Evolutionary conservation across 2,113 vertebrate species (phyloP).

Genomic region (Pycnonotus jocosus): DNA sequence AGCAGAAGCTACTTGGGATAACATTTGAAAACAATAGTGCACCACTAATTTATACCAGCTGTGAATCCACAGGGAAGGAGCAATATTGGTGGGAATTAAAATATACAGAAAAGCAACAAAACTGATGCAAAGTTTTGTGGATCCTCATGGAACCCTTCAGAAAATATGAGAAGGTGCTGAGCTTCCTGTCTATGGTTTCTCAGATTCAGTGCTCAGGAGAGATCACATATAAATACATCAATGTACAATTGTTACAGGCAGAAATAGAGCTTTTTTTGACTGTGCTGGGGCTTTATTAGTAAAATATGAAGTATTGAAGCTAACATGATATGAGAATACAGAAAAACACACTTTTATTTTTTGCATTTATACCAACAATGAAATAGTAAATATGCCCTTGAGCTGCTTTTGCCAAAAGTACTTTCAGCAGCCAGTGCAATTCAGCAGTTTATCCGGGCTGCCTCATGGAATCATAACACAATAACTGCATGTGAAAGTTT

Average conservation of each 20-base stretch:
- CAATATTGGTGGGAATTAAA: conserved; percentile 2
- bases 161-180: neutral
- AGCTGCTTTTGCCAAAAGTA: neutral
- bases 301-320: neutral
- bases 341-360: neutral
- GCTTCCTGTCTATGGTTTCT: neutral
- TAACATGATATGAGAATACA: neutral
- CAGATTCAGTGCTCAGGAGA: neutral
- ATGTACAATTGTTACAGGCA: neutral
- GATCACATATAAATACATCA: neutral
- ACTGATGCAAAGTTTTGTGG: neutral
- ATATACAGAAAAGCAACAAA: neutral
- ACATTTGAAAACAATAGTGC: neutral
- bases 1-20: conserved; percentile 6
- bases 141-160: neutral
- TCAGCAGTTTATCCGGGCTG: neutral
- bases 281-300: neutral
- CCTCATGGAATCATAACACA: neutral
- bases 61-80: neutral
- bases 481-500: neutral
- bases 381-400: neutral
- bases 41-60: conserved; percentile 8
- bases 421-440: neutral
- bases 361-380: neutral
- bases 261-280: neutral